Conservation (phyloP, 2,888 invertebrate species). For the Pomacea canaliculata region DNA sequence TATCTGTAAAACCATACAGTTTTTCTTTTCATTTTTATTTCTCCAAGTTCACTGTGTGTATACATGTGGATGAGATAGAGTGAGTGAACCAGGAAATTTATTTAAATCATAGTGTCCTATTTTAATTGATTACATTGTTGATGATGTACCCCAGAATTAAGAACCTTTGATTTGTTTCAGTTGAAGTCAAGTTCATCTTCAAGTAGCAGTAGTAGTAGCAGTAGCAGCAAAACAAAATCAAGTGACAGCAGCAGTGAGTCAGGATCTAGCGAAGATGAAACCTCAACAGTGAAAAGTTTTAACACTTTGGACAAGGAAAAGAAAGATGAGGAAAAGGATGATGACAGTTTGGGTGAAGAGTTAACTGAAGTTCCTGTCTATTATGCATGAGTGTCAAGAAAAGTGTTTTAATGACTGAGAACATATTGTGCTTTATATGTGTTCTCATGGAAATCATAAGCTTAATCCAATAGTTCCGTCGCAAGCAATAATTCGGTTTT, state of each 20-base stretch:
- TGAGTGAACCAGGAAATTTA: no score
- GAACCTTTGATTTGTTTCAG: no score
- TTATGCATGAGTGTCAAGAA: conserved; percentile 23
- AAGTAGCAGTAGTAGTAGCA: neutral
- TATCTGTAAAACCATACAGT: neutral
- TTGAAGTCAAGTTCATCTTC: conserved; percentile 12
- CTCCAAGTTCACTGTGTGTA: neutral
- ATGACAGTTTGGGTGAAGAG: conserved; percentile 38
- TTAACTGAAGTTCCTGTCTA: conserved; percentile 44
- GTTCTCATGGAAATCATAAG: no score
- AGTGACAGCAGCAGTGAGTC: neutral
- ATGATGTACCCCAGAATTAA: no score
- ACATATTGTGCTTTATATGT: no score
- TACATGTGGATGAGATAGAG: no score
- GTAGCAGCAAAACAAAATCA: conserved; percentile 4
- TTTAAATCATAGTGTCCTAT: no score
- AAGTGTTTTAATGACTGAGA: neutral
- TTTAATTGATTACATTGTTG: no score
- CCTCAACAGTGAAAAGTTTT: conserved; percentile 13
- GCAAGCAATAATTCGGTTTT: no score
- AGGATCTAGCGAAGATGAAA: conserved; percentile 14
- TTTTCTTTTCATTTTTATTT: neutral
- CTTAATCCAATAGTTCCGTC: no score
- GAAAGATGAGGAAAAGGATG: conserved; percentile 26
- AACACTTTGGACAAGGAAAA: conserved; percentile 13